Evolutionary conservation across 2,888 invertebrate genomes (phyloP), one percentile per base, ranked within the genome.

Genomic region (Linyphia triangularis): DNA sequence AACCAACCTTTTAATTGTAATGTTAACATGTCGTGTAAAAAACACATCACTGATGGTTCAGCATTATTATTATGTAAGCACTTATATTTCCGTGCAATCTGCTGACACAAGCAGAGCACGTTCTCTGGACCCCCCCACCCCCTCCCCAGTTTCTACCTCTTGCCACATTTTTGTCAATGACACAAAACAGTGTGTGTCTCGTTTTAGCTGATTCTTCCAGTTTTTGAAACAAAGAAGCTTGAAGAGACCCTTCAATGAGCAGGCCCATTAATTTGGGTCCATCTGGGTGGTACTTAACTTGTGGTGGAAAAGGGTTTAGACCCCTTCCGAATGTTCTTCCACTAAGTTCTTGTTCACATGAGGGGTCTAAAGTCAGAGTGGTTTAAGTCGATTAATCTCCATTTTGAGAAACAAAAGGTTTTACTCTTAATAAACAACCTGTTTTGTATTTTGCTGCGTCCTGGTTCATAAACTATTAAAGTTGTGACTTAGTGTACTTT

Each of bases 91-190:
- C 33, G 73, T 73, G 73, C 67, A 51, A 57, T 67, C 75, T 84
- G 83, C 83, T 84, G 83, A 84, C 72, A 83, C 83, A 61, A 73
- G 83, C 83, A 33, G 28, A 37, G 73, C 83, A 84, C 83, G 83
- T 84, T 84, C 72, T 65, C 73, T 26, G 28, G 26, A 26, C 24
- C n/a, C 28, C 72, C 43, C 33, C 61, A 13, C 22, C 10, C 28
- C 43, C n/a, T 5, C 28, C 40, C 13, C n/a, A n/a, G n/a, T n/a
- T n/a, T n/a, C n/a, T n/a, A n/a, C n/a, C n/a, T n/a, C n/a, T 16
- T 72, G 63, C 72, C 43, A 57, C 65, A 84, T 84, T 73, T 63
- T 84, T 84, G 83, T 84, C 83, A 65, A 73, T 73, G 83, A 65
- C 73, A 84, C 75, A 75, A 84, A 51, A 75, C 75, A 67, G 33